Evolutionary conservation across 64 coral and sea anemone genomes (phyloP).

Genomic region (Hydrozoanthus tunicans): DNA sequence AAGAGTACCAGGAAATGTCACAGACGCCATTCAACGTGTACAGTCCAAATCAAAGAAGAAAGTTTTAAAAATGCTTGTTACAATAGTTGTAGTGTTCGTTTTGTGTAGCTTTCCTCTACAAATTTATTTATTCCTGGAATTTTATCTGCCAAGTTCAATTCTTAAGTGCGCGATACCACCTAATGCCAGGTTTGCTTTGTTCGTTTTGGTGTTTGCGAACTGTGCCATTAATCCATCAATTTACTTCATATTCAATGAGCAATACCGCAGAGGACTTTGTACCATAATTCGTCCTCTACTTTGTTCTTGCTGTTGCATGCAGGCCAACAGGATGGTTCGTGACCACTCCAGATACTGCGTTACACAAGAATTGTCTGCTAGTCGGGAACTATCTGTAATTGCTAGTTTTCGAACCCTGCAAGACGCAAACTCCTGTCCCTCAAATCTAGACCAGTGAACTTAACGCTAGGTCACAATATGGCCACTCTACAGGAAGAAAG

Average conservation of each 20-base stretch:
- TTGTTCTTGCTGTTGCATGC: neutral
- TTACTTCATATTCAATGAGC: constrained; percentile 34
- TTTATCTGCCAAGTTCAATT: neutral
- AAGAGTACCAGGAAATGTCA: constrained; percentile 64
- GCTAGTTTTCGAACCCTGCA: constrained; percentile 28
- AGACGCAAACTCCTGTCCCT: neutral
- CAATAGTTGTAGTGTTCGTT: constrained; percentile 70
- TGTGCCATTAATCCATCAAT: constrained; percentile 25
- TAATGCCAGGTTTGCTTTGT: constrained; percentile 18
- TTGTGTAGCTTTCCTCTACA: constrained; percentile 85
- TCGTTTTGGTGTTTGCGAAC: constrained; percentile 14
- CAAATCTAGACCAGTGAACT: neutral
- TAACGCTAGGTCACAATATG: neutral
- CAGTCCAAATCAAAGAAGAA: constrained; percentile 64
- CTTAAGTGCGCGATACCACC: constrained; percentile 8
- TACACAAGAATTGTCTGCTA: neutral
- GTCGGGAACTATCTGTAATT: neutral
- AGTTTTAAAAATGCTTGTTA: constrained; percentile 72
- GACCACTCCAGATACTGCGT: constrained; percentile 8
- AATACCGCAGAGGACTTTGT: neutral
- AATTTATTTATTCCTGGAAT: constrained; percentile 29
- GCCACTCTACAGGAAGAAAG: neutral
- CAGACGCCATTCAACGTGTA: neutral
- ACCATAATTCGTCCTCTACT: neutral
- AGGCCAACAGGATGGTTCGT: neutral